These are phyloP conservation scores for Gyrodactylus bullatarudis DNA, from an alignment of 1,140 invertebrate genomes.

Conservation along the genomic window DNA sequence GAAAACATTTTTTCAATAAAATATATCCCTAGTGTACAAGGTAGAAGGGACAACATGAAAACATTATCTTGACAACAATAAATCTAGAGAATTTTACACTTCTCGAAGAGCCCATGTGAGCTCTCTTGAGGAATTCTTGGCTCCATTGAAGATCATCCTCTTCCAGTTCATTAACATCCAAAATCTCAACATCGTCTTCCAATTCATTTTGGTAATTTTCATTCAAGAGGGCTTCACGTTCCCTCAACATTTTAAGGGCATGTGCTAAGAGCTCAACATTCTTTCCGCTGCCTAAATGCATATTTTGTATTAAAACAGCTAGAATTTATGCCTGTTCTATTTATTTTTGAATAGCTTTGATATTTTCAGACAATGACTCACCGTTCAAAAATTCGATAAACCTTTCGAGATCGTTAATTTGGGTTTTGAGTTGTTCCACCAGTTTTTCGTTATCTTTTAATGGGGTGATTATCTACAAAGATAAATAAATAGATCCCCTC, in stretches of 20 bases:
- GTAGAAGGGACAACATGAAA: no score
- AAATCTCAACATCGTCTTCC: neutral
- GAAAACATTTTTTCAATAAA: no score
- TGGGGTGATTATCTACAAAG: conserved; percentile 49
- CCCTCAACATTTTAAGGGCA: neutral
- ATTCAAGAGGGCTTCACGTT: neutral
- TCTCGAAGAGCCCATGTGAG: neutral
- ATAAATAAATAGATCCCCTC: neutral
- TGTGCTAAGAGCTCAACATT: neutral
- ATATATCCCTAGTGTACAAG: no score
- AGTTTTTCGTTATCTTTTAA: conserved; percentile 76
- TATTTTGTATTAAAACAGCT: no score
- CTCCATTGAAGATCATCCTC: neutral
- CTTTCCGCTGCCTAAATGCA: neutral
- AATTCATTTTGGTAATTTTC: neutral
- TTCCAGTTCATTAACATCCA: neutral
- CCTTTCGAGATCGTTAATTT: conserved; percentile 71
- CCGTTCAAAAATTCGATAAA: conserved; percentile 82
- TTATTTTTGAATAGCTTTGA: no score
- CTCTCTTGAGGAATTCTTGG: neutral
- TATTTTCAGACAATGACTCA: no score
- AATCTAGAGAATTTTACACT: no score
- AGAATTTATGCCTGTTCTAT: no score
- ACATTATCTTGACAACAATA: no score
- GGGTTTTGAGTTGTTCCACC: conserved; percentile 66